A percentile compares a stretch with the other conserved stretches of the same genome.
These are phyloP conservation scores for Sturmia bella DNA, from an alignment of 2,888 invertebrate species.

Conservation along the genomic window DNA sequence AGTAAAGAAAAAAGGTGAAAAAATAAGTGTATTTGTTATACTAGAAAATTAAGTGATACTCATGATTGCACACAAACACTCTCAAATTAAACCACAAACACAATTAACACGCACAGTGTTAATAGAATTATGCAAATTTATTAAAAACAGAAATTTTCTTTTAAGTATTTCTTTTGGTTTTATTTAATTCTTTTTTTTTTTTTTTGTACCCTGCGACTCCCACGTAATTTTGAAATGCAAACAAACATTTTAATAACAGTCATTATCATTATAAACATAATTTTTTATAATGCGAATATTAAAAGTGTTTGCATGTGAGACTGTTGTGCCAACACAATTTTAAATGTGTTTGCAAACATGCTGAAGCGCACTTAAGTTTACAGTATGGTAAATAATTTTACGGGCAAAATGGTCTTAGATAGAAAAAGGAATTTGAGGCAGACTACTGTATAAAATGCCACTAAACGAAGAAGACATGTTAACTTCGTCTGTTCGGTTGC, in stretches of 20 bases:
- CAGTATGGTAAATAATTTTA: constrained; percentile 22
- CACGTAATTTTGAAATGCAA: constrained; percentile 3
- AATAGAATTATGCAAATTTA: constrained; percentile 62
- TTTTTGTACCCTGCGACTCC: not conserved
- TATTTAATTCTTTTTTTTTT: not conserved
- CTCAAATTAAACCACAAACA: constrained; percentile 21
- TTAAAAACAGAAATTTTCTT: constrained; percentile 12
- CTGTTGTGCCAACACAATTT: constrained; percentile 24
- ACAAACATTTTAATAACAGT: constrained; percentile 44
- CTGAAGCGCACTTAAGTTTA: constrained; percentile 15
- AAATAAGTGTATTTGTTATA: too few relatives aligned
- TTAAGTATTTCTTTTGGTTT: not conserved
- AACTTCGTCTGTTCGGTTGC: too few relatives aligned
- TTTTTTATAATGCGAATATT: constrained; percentile 28
- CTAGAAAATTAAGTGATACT: constrained; percentile 7
- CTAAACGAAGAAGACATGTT: too few relatives aligned
- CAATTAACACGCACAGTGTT: constrained; percentile 38
- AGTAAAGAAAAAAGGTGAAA: not conserved
- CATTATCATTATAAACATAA: constrained; percentile 43
- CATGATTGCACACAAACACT: constrained; percentile 15
- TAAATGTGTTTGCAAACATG: constrained; percentile 14
- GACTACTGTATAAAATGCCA: too few relatives aligned
- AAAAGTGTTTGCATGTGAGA: constrained; percentile 32
- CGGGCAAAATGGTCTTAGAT: not conserved
- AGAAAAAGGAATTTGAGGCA: not conserved